Conservation (phyloP, 1,140 invertebrate genomes). For the Drosophila grimshawi region DNA sequence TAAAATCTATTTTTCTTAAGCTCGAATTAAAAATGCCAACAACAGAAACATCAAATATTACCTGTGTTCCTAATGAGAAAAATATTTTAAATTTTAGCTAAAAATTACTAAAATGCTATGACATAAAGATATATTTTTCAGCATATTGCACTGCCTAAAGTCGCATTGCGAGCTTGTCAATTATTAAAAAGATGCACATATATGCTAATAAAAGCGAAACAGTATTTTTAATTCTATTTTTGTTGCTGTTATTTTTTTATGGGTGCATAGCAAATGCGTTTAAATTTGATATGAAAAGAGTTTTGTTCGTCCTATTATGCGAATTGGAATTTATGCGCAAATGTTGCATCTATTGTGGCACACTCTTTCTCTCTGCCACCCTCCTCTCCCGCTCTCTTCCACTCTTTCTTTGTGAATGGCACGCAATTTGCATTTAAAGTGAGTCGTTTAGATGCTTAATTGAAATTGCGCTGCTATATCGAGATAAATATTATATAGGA, state of each 20-base stretch:
- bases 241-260: conserved; percentile 1
- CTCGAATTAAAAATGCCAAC: not conserved
- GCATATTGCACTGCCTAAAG: not conserved
- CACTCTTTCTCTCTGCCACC: not conserved
- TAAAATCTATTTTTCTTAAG: not conserved
- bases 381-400: not conserved
- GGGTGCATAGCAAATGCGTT: conserved; percentile 14
- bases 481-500: conserved; percentile 64
- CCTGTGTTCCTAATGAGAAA: not conserved
- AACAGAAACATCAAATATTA: not conserved
- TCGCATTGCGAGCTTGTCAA: conserved; percentile 55
- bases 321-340: conserved; percentile 26
- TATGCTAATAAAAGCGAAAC: conserved; percentile 5
- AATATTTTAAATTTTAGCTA: not conserved
- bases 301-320: conserved; percentile 45
- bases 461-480: conserved; percentile 61
- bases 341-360: conserved; percentile 17
- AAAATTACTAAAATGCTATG: not conserved
- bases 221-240: conserved; percentile 10
- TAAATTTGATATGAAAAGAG: conserved; percentile 58
- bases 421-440: conserved; percentile 81
- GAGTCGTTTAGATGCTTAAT: conserved; percentile 77
- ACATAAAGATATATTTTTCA: conserved; percentile 1
- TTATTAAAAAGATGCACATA: conserved; percentile 56
- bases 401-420: conserved; percentile 52